These are phyloP conservation scores for Aphelenchoides bicaudatus DNA, from an alignment of 2,888 invertebrate species.

Conservation along the genomic window DNA sequence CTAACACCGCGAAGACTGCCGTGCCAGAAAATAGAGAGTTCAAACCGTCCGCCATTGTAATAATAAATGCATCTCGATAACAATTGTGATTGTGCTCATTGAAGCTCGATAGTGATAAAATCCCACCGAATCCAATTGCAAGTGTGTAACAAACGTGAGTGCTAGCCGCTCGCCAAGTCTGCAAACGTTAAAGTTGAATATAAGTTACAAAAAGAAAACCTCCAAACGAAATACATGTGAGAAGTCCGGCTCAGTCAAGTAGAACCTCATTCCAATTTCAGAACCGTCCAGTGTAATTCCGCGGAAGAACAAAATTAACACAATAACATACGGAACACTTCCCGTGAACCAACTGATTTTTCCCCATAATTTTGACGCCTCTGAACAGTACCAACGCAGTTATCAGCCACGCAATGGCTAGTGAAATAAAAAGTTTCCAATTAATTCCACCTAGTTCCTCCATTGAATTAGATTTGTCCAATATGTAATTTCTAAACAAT, in stretches of 20 bases:
- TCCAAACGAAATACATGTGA: background rate
- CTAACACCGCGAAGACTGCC: conserved; percentile 61
- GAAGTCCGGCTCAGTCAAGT: conserved; percentile 24
- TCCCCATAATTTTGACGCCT: conserved; percentile 41
- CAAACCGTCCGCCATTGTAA: conserved; percentile 44
- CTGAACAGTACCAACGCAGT: conserved; percentile 39
- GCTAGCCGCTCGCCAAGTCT: conserved; percentile 44
- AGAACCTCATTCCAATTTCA: conserved; percentile 38
- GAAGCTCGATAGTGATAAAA: conserved; percentile 44
- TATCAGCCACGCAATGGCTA: conserved; percentile 36
- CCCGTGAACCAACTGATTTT: conserved; percentile 34
- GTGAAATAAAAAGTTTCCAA: conserved; percentile 28
- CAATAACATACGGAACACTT: conserved; percentile 45
- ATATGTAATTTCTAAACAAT: conserved; percentile 38
- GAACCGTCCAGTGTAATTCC: conserved; percentile 44
- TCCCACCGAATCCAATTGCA: conserved; percentile 47
- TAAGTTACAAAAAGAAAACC: background rate
- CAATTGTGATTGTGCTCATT: conserved; percentile 41
- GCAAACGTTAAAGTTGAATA: background rate
- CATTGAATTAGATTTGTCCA: conserved; percentile 33
- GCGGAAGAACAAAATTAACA: conserved; percentile 41
- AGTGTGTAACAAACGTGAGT: conserved; percentile 48
- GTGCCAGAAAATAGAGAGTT: conserved; percentile 30
- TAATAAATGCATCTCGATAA: conserved; percentile 41
- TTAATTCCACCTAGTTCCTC: conserved; percentile 37